Base-by-base conservation (phyloP, 2,797 vertebrate genomes). In the Mionectes olivaceus region DNA sequence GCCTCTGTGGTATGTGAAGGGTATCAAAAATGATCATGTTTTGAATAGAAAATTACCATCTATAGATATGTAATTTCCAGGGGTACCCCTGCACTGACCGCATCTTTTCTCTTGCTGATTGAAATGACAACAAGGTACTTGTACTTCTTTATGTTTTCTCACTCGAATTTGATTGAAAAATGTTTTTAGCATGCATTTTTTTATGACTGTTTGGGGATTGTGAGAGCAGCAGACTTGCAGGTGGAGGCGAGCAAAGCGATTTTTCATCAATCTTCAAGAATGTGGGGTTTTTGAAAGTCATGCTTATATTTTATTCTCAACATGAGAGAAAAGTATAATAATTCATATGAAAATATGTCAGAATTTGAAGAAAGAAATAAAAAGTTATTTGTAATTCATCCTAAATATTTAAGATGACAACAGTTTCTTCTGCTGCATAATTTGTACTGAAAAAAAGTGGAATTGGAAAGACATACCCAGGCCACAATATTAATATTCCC, bases 221-320 rank as follows among this genome's bases (percentile, higher is more conserved):
- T 3, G 2, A 68, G 37, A 83, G 9, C 37, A 80, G 30, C 25
- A 63, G 70, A 57, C 32, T 69, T 11, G 7, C 8, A 53, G 25
- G 25, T 74, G 33, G 21, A 80, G 11, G 10, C 24, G 28, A 63
- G 19, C 9, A 67, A 84, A 80, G 47, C 14, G 59, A 1, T 39
- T 91, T 83, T 86, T 90, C n/a, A 56, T 47, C 13, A 30, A 13
- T 71, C 50, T 76, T 82, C 53, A 91, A 35, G 27, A 81, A 30
- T 1, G 3, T 68, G 32, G 2, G 0, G 0, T 5, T 55, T 82
- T 74, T 91, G 46, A 69, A 76, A 65, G 15, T n/a, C 2, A 7
- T 41, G 10, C 41, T 59, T 65, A 9, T 78, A 23, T 75, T 73
- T 84, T 83, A 19, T 67, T 80, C 32, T 87, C 32, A 56, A 23